Evolutionary conservation across 2,113 vertebrate genomes (phyloP), one percentile per base, ranked within the genome.

Genomic region (Hirundichthys speculiger): DNA sequence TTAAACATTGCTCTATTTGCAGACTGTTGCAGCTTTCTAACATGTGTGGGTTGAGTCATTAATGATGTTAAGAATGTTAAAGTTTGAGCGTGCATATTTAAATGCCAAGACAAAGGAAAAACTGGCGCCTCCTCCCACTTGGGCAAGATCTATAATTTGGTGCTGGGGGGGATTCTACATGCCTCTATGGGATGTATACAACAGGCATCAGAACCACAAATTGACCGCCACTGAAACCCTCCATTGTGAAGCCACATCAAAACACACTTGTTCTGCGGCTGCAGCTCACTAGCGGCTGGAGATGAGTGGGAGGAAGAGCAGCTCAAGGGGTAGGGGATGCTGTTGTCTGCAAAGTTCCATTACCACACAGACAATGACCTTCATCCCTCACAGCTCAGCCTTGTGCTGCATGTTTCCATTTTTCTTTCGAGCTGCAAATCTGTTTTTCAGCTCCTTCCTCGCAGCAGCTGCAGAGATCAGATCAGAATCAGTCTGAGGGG

Each of bases 161-260:
- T n/a, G n/a, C 38, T 41, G 60, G 2, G 30, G 51, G 54, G 56
- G 41, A 41, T 67, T 47, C 49, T 13, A 19, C 56, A 75, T n/a
- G 62, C 45, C 55, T 61, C n/a, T 73, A 56, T 45, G 48, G 48
- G 53, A 55, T 25, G 51, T 64, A 58, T 54, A 74, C 55, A 73
- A 55, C 54, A 59, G 43, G 25, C 77, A 59, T 82, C 73, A 75
- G 30, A 61, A 53, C 69, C 67, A 49, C 63, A 70, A 22, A n/a
- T n/a, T 67, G 78, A 69, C 57, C 60, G 22, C 24, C 21, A 22
- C 60, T 87, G 72, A 86, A 85, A 43, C 61, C 59, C 42, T 71
- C 77, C 48, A 81, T 87, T 91, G 87, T 90, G 58, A 53, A 42
- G 75, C 47, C 62, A 79, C 69, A 75, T 85, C 76, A 70, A 81